Evolutionary conservation across 2,113 vertebrate species (phyloP).

Genomic region (Melospiza melodia): DNA sequence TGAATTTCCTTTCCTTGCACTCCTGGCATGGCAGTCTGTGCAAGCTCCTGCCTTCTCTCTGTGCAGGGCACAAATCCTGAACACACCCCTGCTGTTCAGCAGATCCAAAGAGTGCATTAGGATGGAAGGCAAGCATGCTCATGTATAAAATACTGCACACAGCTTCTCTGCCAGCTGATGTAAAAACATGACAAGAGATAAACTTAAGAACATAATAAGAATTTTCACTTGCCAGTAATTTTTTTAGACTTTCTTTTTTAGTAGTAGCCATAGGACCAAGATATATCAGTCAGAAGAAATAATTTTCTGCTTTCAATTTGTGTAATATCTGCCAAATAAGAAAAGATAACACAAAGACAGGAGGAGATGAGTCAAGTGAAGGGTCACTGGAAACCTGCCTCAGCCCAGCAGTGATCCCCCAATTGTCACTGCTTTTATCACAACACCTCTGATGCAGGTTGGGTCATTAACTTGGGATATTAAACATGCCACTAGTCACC

Average conservation of each 20-base stretch:
- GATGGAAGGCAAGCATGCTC: neutral
- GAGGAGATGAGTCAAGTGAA: neutral
- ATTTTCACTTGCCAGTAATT: neutral
- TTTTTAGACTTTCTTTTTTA: neutral
- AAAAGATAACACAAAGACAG: neutral
- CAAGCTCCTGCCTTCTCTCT: neutral
- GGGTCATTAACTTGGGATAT: neutral
- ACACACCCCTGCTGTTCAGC: fast-evolving
- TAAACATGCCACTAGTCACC: neutral
- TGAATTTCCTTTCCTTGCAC: neutral
- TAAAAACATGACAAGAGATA: neutral
- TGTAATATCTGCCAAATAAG: neutral
- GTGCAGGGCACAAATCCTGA: neutral
- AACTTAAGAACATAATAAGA: neutral
- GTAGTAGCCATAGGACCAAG: neutral
- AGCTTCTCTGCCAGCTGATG: neutral
- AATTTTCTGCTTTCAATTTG: neutral
- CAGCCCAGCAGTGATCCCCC: neutral
- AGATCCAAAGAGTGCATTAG: neutral
- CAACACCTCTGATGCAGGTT: neutral
- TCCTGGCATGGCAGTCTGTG: neutral
- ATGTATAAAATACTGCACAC: neutral
- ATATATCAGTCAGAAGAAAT: neutral
- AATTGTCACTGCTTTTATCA: neutral
- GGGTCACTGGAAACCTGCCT: neutral